phyloP scores from a whole-genome alignment of 2,113 vertebrate genomes.

The Pteronura brasiliensis region DNA sequence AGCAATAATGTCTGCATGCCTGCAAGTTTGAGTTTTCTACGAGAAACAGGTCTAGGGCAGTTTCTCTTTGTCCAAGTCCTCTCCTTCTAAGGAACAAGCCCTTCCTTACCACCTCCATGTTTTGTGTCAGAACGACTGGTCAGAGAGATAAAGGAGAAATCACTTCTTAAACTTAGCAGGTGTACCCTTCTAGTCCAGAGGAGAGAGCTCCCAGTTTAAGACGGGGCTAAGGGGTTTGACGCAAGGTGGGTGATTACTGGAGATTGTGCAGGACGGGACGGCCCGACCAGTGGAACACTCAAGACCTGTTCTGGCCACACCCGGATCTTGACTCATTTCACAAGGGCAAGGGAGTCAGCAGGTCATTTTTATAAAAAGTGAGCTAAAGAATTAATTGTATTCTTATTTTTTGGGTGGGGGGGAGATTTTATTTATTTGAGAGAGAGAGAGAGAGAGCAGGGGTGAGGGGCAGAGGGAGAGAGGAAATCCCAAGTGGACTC shows the following conservation, averaged over 20 bases:
- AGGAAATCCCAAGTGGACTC: too few relatives aligned
- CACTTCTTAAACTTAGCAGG: neutral
- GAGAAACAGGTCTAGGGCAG: neutral
- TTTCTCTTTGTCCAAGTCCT: neutral
- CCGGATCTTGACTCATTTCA: neutral
- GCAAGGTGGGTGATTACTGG: rapidly evolving
- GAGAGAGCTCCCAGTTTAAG: neutral
- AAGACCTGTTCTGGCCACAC: neutral
- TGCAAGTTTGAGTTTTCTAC: neutral
- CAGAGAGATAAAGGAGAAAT: neutral
- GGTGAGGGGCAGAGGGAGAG: too few relatives aligned
- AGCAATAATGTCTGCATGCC: neutral
- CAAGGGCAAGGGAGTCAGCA: rapidly evolving
- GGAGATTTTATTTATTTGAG: too few relatives aligned
- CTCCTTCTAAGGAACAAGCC: neutral
- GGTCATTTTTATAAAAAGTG: neutral
- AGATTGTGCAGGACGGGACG: too few relatives aligned
- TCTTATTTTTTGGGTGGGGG: neutral
- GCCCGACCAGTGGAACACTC: neutral
- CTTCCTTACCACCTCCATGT: neutral
- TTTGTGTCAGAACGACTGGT: neutral
- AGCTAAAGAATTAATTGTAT: neutral
- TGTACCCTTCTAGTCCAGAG: neutral
- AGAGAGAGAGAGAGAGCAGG: too few relatives aligned
- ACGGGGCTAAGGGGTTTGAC: neutral